phyloP scores from a whole-genome alignment of 2,797 vertebrate genomes.

The Lagorchestes hirsutus region DNA sequence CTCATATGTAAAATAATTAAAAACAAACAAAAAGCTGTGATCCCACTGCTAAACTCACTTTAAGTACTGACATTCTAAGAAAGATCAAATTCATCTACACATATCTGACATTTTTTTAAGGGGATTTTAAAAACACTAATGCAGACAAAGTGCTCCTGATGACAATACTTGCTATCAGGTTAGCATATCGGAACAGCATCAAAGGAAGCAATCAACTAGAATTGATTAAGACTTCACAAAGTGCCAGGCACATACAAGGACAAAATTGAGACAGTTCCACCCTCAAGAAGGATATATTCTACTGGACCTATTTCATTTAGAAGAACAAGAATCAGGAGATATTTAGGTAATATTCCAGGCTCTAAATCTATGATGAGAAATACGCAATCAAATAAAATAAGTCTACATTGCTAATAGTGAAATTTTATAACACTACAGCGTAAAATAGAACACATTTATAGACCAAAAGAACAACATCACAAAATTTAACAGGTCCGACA shows the following conservation, averaged over 20 bases:
- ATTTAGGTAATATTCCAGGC: background rate
- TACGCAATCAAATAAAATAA: background rate
- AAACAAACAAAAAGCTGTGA: background rate
- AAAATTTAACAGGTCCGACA: constrained; percentile 54
- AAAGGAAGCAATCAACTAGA: background rate
- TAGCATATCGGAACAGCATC: background rate
- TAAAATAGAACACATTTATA: constrained; percentile 37
- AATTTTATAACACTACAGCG: constrained; percentile 36
- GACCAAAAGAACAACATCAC: constrained; percentile 43
- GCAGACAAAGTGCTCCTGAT: background rate
- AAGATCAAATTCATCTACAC: background rate
- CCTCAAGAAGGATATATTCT: background rate
- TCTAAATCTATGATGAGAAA: background rate
- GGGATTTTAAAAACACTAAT: background rate
- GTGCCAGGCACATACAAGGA: background rate
- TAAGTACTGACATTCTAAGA: background rate
- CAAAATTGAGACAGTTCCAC: background rate
- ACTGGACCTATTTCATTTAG: background rate
- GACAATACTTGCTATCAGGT: background rate
- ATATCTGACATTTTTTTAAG: background rate
- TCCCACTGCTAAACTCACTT: background rate
- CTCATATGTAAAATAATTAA: background rate
- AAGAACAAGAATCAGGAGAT: background rate
- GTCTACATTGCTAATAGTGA: background rate
- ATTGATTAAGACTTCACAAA: background rate